Conservation (phyloP, 2,113 vertebrate species). For the Oriolus oriolus region DNA sequence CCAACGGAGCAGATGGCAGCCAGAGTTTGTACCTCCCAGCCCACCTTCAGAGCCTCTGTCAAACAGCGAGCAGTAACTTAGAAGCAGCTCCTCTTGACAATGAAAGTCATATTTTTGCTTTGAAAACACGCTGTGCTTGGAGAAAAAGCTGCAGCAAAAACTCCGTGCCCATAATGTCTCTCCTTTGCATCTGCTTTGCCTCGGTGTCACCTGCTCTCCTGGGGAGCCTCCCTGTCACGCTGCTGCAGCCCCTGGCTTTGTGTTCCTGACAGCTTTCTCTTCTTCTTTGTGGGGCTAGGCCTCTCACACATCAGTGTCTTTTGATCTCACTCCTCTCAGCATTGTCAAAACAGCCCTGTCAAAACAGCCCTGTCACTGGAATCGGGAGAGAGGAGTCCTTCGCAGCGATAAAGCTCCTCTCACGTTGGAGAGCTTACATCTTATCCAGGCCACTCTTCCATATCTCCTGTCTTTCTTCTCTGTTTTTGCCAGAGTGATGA, state of each 20-base stretch:
- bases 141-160: neutral
- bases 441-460: neutral
- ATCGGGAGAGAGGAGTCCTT: neutral
- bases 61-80: neutral
- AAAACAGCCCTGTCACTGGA: slow-evolving; percentile 1
- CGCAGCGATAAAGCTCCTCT: neutral
- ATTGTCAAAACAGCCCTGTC: slow-evolving; percentile 25
- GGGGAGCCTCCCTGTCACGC: neutral
- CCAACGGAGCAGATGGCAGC: neutral
- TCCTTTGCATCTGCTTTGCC: neutral
- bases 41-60: neutral
- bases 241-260: neutral
- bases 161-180: neutral
- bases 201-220: neutral
- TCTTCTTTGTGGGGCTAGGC: neutral
- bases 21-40: neutral
- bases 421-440: neutral
- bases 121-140: neutral
- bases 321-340: slow-evolving; percentile 21
- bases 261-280: slow-evolving; percentile 23
- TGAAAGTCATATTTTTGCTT: neutral
- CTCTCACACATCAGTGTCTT: slow-evolving; percentile 12
- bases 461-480: neutral
- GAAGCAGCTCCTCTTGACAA: neutral
- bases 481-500: neutral